Evolutionary conservation across 2,113 vertebrate genomes (phyloP), one percentile per base, ranked within the genome.

Genomic region (Lepisosteus oculatus): DNA sequence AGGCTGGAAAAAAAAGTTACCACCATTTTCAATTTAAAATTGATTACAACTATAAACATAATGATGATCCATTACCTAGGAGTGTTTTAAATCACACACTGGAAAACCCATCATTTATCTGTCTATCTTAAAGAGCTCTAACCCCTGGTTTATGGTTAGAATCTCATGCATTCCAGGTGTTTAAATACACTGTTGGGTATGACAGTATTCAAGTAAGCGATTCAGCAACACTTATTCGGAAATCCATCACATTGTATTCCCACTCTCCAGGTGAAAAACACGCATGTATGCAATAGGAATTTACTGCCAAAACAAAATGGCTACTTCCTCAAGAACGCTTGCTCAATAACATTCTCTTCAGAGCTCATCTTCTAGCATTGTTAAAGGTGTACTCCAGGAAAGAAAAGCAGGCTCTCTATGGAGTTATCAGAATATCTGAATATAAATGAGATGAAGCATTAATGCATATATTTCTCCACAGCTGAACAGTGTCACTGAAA

Each of bases 271-370:
- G n/a, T n/a, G 4, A 4, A n/a, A n/a, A n/a, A 13, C 56, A 6
- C 11, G 3, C 4, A 59, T 14, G 3, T 12, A 12, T 12, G 13
- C n/a, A 14, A 59, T 13, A 59, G 56, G 12, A 59, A 59, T 59
- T 4, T 13, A 59, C n/a, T n/a, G 57, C 12, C 57, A 59, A 3
- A 59, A 59, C 57, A 59, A 59, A 59, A 59, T 59, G 57, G 57
- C 57, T 59, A 8, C 57, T n/a, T 59, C 13, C 14, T 59, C 11
- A 59, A 8, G 14, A 59, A 13, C 0, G 57, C 3, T 15, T 13
- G 29, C 29, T n/a, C 12, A 44, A 66, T 72, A 55, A 44, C n/a
- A 72, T 72, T 44, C 64, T 57, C n/a, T 55, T n/a, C 55, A 73
- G 55, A 42, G 29, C 7, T 12, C 51, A 43, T 43, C 15, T 11